A percentile compares a stretch with the other conserved stretches of the same genome.
phyloP scores from a whole-genome alignment of 2,888 invertebrate species.

The Clitarchus hookeri region DNA sequence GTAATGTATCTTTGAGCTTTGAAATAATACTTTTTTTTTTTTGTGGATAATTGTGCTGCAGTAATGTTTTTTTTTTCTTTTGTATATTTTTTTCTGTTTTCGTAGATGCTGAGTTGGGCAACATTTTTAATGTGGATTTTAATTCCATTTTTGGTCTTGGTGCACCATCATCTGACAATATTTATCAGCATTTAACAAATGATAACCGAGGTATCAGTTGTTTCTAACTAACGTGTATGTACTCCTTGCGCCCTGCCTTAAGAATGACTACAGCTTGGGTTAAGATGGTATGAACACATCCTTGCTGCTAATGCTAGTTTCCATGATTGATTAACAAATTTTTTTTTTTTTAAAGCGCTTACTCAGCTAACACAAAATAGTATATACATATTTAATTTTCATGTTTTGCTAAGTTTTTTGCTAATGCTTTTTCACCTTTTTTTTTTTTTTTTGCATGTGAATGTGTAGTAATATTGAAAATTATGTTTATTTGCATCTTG shows the following conservation, averaged over 20 bases:
- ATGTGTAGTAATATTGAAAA: too few relatives aligned
- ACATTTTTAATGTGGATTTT: slow-evolving; percentile 51
- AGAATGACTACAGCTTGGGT: slow-evolving; percentile 8
- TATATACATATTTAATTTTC: not conserved
- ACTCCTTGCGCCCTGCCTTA: not conserved
- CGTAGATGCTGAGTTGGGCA: slow-evolving; percentile 45
- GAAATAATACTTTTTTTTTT: not conserved
- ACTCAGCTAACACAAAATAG: not conserved
- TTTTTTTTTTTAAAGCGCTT: not conserved
- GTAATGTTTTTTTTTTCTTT: slow-evolving; percentile 26
- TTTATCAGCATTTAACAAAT: slow-evolving; percentile 30
- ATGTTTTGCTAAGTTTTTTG: too few relatives aligned
- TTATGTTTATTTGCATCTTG: too few relatives aligned
- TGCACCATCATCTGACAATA: slow-evolving; percentile 30
- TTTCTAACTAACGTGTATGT: slow-evolving; percentile 16
- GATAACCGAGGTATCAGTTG: slow-evolving; percentile 26
- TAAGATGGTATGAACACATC: slow-evolving; percentile 14
- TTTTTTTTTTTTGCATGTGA: too few relatives aligned
- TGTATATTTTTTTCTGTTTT: slow-evolving; percentile 34
- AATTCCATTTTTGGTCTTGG: slow-evolving; percentile 48
- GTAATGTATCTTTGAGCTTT: not conserved
- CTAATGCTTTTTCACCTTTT: too few relatives aligned
- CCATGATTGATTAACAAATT: not conserved
- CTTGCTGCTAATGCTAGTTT: not conserved
- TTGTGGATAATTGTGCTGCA: slow-evolving; percentile 3